Evolutionary conservation across 2,888 invertebrate species (phyloP), one percentile per base, ranked within the genome.

Genomic region (Crematogaster levior): DNA sequence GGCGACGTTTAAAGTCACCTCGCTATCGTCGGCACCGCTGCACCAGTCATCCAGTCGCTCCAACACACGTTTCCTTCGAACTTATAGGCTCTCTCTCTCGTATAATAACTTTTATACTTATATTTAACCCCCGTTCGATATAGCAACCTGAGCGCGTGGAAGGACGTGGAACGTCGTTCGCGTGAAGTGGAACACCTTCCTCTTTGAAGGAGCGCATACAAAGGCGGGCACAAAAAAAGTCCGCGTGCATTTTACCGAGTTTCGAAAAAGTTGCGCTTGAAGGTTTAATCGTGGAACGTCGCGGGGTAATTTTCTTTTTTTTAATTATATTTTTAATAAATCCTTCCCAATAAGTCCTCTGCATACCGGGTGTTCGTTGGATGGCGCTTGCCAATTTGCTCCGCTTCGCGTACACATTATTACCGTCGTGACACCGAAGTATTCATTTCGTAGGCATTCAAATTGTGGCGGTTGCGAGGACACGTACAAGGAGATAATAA

Each of bases 41-140:
- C n/a, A n/a, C n/a, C n/a, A n/a, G n/a, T n/a, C n/a, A n/a, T n/a
- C n/a, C n/a, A n/a, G n/a, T n/a, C 18, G 34, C 51, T 53, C 68
- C 27, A 53, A 5, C 30, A 43, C 79, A 27, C 56, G 53, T 79
- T 51, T 53, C 46, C 56, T 58, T 48, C 81, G 56, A 79, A 48
- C 80, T 66, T 81, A 66, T 46, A 65, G 77, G 15, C 43, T 18
- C 56, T 79, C 77, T 60, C n/a, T 61, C 61, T 60, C 53, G 18
- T 46, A n/a, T 46, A n/a, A 3, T 43, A 79, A 68, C 56, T 79
- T 68, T 58, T n/a, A 43, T 65, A 53, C 51, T 75, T 75, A 75
- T 79, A 79, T 79, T 79, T 79, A 79, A 79, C 56, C 18, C 53
- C 43, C 24, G 68, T 77, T 68, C 56, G 56, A 77, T 58, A 12